Evolutionary conservation across 2,113 vertebrate species (phyloP).

Genomic region (Oncorhynchus masou): DNA sequence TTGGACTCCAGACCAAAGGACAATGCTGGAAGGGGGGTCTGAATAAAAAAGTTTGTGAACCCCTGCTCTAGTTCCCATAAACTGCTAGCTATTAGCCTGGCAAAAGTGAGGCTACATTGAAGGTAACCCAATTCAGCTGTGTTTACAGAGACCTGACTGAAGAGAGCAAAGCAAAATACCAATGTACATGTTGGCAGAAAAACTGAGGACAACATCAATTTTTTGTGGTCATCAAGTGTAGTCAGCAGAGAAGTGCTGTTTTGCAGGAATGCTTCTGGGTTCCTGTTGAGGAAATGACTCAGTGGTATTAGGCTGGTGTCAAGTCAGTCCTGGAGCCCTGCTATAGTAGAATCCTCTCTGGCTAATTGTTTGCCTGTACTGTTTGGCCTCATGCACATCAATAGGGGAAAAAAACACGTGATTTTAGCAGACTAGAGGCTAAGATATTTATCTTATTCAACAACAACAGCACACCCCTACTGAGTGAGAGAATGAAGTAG

Average conservation of each 20-base stretch:
- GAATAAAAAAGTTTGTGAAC: too few species aligned
- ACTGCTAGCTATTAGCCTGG: neutral
- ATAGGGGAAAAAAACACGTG: slow-evolving; percentile 22
- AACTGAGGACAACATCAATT: slow-evolving; percentile 27
- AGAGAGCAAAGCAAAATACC: slow-evolving; percentile 20
- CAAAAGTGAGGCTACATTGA: neutral
- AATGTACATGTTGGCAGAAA: slow-evolving; percentile 40
- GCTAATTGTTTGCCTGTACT: slow-evolving; percentile 42
- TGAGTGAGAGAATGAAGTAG: neutral
- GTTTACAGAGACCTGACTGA: neutral
- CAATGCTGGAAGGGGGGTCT: too few species aligned
- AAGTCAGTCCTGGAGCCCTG: slow-evolving; percentile 57
- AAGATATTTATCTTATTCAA: slow-evolving; percentile 6
- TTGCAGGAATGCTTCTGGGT: slow-evolving; percentile 62
- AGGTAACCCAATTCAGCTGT: slow-evolving; percentile 12
- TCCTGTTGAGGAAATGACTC: slow-evolving; percentile 76
- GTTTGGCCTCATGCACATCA: slow-evolving; percentile 20
- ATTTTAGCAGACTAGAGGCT: neutral
- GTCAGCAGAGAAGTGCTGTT: slow-evolving; percentile 60
- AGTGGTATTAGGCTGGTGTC: slow-evolving; percentile 53
- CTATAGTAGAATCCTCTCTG: slow-evolving; percentile 50
- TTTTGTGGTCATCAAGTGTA: slow-evolving; percentile 45
- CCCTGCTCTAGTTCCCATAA: neutral
- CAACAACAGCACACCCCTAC: neutral
- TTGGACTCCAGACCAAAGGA: too few species aligned